Base-by-base conservation (phyloP, 1,140 invertebrate species). In the Littorina saxatilis region DNA sequence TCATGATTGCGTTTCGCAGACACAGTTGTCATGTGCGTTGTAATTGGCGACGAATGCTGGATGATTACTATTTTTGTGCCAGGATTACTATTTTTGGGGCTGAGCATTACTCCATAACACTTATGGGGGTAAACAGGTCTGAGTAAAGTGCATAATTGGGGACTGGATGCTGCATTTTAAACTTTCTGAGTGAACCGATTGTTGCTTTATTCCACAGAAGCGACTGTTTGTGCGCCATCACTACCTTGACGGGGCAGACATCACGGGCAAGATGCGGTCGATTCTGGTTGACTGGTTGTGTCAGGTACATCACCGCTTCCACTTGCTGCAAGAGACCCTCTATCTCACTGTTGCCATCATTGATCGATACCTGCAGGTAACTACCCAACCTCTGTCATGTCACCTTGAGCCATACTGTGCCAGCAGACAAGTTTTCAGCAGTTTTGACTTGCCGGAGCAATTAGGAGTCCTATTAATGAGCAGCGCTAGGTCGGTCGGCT, bases 281-380 rank as follows among this genome's bases (percentile, higher is more conserved):
- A 96, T 98, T 32, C 82, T 93, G 61, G 94, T 99, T 82, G 97
- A 99, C 91, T 99, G 98, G 98, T 92, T 99, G 37, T 95, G 98
- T 32, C 97, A 98, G 89, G 97, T 99, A 20, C 97, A 99, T 89
- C 92, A 94, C 81, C 96, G 97, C 90, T 99, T 99, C 90, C 95
- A 95, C 83, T 93, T 99, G 20, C 92, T 96, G n/a, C 95, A 96
- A 86, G 98, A 99, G 92, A 99, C 98, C 3, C 94, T 99, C 39
- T 97, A 97, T 91, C 93, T 99, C 85, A 95, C 97, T 66, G 95
- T 99, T 68, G 95, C 96, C 76, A 96, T 98, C 32, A 94, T 99
- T 84, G 98, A 99, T 93, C 94, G 97, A 87, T 99, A 97, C 94
- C 94, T 99, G 84, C 96, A 98, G 94, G 96, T 96, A 92, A 91